Evolutionary conservation across 1,140 invertebrate genomes (phyloP).

Genomic region (Rhopalosiphum padi): DNA sequence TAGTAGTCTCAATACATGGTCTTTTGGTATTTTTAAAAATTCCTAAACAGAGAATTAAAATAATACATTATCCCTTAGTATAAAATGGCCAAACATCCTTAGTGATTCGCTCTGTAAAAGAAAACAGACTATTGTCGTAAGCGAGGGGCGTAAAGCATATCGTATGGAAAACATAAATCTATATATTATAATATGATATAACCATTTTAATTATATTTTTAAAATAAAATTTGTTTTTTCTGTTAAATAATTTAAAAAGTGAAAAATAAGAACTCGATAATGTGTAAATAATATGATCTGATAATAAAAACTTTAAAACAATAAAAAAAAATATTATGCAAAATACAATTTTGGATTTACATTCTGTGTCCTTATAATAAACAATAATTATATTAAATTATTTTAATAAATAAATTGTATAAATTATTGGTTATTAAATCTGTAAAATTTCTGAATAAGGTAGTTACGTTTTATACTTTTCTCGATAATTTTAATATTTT

Average conservation of each 20-base stretch:
- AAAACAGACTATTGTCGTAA: not conserved
- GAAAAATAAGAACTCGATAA: not conserved
- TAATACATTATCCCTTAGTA: not conserved
- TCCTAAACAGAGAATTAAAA: not conserved
- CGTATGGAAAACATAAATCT: not conserved
- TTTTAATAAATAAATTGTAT: not conserved
- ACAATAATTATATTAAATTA: not conserved
- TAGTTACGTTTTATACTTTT: no score
- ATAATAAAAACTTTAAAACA: not conserved
- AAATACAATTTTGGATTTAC: not conserved
- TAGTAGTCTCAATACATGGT: no score
- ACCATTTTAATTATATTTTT: not conserved
- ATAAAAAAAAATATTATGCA: not conserved
- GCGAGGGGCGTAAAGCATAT: not conserved
- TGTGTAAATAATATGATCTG: not conserved
- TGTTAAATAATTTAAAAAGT: not conserved
- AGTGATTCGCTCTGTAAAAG: not conserved
- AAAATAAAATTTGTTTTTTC: not conserved
- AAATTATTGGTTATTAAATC: not conserved
- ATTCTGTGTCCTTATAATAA: not conserved
- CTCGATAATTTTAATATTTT: no score
- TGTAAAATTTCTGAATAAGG: no score
- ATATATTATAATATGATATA: not conserved
- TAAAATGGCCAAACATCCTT: not conserved
- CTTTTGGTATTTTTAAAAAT: not conserved